Base-by-base conservation (phyloP, 2,888 invertebrate species). In the Zele albiditarsus region DNA sequence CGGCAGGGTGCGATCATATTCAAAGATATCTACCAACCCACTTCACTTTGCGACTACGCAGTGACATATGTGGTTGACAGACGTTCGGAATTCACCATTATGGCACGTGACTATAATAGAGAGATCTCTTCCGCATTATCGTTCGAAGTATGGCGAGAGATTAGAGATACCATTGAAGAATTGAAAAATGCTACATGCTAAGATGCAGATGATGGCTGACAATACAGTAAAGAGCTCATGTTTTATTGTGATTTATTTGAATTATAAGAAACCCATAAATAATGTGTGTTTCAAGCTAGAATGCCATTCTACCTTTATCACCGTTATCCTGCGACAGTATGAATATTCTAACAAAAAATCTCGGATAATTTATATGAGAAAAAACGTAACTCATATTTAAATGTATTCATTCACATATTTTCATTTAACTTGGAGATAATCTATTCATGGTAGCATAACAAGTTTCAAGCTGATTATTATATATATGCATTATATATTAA, bases 21-120 rank as follows among this genome's bases (percentile, higher is more conserved):
- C 20, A 20, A n/a, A 33, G 74, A 74, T 74, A 74, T 38, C 53
- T 42, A 46, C 49, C 62, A 57, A 28, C 25, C 53, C 70, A 74
- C 58, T 74, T 70, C 65, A 70, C 65, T 69, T 69, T 31, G 23
- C 62, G 53, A 63, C 70, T 58, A 65, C 38, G 57, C 65, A 1
- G n/a, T 16, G 74, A 69, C 74, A 74, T 70, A 74, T 74, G 74
- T 74, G 70, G 58, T 60, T 58, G 53, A 25, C n/a, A 53, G 25
- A 60, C 23, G 38, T 23, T 38, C 31, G 58, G 38, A 70, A 60
- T 42, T 70, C 23, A 31, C 31, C 31, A 53, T 42, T 60, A 42
- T 53, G 10, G 28, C 31, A 31, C 31, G 27, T 68, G 16, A n/a
- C 14, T 31, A 28, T 14, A 53, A 27, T 27, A 28, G 46, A 25